Conservation (phyloP, 2,888 invertebrate species). For the Scaptodrosophila latifasciaeformis region DNA sequence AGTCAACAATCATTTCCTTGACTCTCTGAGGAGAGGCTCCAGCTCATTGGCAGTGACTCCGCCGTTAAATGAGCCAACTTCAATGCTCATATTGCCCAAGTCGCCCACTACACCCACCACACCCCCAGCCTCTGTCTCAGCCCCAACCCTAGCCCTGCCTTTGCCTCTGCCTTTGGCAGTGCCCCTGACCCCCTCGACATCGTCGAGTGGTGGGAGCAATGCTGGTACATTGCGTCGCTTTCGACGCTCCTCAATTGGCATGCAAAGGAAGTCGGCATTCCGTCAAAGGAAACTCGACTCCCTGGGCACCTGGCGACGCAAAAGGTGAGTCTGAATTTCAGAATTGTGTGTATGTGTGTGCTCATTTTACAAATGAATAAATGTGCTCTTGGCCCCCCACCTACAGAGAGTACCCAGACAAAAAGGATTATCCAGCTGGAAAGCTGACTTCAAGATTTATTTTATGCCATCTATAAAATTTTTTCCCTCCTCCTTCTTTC, state of each 20-base stretch:
- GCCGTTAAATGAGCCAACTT: neutral
- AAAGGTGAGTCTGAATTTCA: constrained; percentile 73
- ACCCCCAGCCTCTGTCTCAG: neutral
- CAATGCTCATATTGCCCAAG: neutral
- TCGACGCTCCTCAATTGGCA: constrained; percentile 71
- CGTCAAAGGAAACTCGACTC: constrained; percentile 74
- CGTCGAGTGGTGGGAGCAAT: neutral
- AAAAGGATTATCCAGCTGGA: too few relatives aligned
- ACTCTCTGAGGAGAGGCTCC: too few relatives aligned
- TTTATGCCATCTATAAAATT: too few relatives aligned
- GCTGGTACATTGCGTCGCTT: constrained; percentile 47
- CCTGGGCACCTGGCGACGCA: constrained; percentile 67
- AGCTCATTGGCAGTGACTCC: constrained; percentile 23
- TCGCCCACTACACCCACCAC: neutral
- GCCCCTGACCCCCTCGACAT: constrained; percentile 2
- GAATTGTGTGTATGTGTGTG: neutral
- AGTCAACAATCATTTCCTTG: too few relatives aligned
- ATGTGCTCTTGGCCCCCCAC: too few relatives aligned
- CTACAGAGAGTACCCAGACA: too few relatives aligned
- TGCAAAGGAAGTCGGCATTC: constrained; percentile 71
- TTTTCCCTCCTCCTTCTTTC: neutral
- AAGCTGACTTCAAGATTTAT: too few relatives aligned
- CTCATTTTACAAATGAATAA: too few relatives aligned
- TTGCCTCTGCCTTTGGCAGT: constrained; percentile 7
- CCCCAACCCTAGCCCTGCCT: constrained; percentile 27